These are phyloP conservation scores for Acleris laterana DNA, from an alignment of 2,888 invertebrate genomes.

Conservation along the genomic window DNA sequence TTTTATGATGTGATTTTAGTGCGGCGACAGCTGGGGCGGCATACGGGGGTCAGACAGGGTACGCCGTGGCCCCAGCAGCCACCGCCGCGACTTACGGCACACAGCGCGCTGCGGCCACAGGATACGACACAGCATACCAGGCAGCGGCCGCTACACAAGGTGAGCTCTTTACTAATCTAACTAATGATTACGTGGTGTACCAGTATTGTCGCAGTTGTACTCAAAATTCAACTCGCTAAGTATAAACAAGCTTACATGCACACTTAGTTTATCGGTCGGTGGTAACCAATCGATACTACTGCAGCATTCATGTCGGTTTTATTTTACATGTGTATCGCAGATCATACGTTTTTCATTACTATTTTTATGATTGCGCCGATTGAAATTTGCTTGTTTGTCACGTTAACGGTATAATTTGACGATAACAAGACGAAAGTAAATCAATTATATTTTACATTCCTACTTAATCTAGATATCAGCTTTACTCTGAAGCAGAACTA, in stretches of 20 bases:
- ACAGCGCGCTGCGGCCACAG: constrained; percentile 90
- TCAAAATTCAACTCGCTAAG: neutral
- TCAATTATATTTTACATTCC: no score
- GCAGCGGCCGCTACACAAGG: constrained; percentile 92
- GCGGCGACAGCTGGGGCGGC: constrained; percentile 91
- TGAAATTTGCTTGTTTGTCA: neutral
- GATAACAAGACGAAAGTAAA: neutral
- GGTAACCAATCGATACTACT: constrained; percentile 31
- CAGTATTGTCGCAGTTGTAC: constrained; percentile 4
- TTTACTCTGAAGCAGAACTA: constrained; percentile 5
- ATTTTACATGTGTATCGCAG: neutral
- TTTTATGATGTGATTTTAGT: constrained; percentile 65
- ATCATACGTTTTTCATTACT: neutral
- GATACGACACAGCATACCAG: constrained; percentile 93
- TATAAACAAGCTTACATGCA: neutral
- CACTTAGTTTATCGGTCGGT: neutral
- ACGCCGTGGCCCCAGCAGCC: constrained; percentile 92
- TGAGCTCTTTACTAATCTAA: constrained; percentile 80
- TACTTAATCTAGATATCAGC: no score
- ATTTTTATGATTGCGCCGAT: constrained; percentile 5
- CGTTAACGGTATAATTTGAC: constrained; percentile 14
- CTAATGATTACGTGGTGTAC: neutral
- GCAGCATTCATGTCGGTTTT: constrained; percentile 21
- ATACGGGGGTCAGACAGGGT: constrained; percentile 93
- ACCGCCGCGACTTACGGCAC: constrained; percentile 94